phyloP scores from a whole-genome alignment of 2,113 vertebrate genomes.

The Tyto alba region DNA sequence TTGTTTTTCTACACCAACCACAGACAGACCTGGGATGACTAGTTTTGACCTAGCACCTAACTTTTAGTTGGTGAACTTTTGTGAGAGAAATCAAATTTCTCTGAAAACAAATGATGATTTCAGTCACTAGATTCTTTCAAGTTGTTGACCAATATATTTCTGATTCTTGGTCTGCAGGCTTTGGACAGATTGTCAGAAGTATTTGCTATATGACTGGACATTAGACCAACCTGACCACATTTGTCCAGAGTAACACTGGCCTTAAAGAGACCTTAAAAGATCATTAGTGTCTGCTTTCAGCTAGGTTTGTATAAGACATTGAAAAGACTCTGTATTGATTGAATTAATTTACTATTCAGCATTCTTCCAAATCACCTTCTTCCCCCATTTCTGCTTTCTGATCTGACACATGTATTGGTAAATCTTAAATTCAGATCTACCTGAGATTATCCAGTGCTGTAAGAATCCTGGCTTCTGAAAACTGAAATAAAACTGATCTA shows the following conservation, averaged over 20 bases:
- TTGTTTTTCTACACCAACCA: not conserved
- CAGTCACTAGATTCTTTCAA: not conserved
- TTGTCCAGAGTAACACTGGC: fast-evolving
- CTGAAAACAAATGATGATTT: not conserved
- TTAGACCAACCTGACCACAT: not conserved
- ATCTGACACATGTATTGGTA: not conserved
- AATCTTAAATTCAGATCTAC: not conserved
- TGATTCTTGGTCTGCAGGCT: not conserved
- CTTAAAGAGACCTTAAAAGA: not conserved
- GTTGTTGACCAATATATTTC: not conserved
- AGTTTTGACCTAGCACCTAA: not conserved
- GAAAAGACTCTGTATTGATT: not conserved
- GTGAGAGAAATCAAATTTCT: not conserved
- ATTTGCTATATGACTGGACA: not conserved
- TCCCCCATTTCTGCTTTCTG: not conserved
- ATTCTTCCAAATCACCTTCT: not conserved
- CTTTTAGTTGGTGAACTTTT: not conserved
- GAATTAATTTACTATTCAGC: not conserved
- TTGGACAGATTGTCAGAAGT: not conserved
- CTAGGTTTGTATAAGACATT: not conserved
- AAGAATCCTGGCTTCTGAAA: not conserved
- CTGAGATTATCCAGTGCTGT: not conserved
- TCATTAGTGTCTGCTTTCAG: not conserved
- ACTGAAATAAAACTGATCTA: not conserved
- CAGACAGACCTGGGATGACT: not conserved